Evolutionary conservation across 1,140 invertebrate genomes (phyloP).

Genomic region (Potamilus streckersoni): DNA sequence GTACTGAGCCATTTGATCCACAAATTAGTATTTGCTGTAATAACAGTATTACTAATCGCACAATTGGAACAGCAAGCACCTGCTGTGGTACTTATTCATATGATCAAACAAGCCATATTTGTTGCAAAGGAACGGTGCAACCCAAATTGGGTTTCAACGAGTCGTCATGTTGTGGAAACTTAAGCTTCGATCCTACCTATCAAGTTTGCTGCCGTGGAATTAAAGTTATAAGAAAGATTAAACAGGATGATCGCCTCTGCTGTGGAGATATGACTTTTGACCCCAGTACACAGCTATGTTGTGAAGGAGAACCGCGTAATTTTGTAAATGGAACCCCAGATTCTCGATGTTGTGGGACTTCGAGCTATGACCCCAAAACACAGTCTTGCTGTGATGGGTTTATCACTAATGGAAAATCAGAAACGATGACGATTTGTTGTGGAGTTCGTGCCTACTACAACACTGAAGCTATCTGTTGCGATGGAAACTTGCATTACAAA

Average conservation of each 20-base stretch:
- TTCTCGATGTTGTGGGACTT: constrained; percentile 15
- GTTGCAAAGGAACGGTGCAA: constrained; percentile 6
- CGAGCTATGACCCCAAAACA: constrained; percentile 20
- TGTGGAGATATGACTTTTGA: constrained; percentile 12
- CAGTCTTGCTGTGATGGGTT: constrained; percentile 12
- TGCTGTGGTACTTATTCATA: constrained; percentile 7
- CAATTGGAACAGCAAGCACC: no score
- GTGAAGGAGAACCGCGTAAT: constrained; percentile 23
- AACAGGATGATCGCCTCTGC: constrained; percentile 5
- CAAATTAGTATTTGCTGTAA: no score
- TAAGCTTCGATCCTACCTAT: constrained; percentile 2
- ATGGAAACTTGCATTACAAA: constrained; percentile 3
- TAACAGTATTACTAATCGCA: no score
- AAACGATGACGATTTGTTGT: no score
- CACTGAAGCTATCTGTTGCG: no score
- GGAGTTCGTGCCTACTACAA: no score
- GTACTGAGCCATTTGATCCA: background rate
- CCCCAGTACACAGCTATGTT: constrained; percentile 12
- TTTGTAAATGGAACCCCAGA: constrained; percentile 3
- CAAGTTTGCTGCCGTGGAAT: constrained; percentile 7
- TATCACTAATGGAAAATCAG: constrained; percentile 4
- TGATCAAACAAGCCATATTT: constrained; percentile 1
- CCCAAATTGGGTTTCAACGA: background rate
- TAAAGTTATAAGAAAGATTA: background rate
- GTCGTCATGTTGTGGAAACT: constrained; percentile 7